Evolutionary conservation across 2,797 vertebrate species (phyloP), one percentile per base, ranked within the genome.

Genomic region (Alcedo quadribrachys): DNA sequence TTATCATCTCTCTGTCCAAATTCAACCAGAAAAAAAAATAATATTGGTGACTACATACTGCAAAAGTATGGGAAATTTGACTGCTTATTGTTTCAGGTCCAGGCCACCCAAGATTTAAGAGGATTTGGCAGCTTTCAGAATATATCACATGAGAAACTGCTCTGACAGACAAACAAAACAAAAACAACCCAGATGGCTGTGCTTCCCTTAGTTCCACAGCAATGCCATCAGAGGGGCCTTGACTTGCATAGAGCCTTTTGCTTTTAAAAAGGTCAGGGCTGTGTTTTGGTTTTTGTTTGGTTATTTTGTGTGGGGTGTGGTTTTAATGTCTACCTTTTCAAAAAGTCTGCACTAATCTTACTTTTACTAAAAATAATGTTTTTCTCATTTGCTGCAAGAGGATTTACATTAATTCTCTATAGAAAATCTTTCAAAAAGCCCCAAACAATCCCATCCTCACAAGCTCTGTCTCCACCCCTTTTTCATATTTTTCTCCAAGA

Each of bases 41-140:
- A 87, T 33, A 66, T 45, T 35, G 33, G 65, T 79, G 84, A 32
- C 65, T 94, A 61, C 85, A 65, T 81, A 65, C 53, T 80, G 54
- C 68, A 84, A 30, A 42, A 92, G 30, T 79, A 91, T 91, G 75
- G 81, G 85, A 90, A 92, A 70, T 65, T 43, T 61, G 81, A 87
- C 57, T 1, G 24, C 42, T 88, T 62, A 90, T 93, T 95, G 77
- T 93, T 95, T 70, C 83, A 90, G 85, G 61, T 65, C 8, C 61
- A 54, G 91, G 85, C 91, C 96, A 94, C 91, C 85, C 90, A 94
- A 84, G 83, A 58, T 90, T 86, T 82, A 48, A 54, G 74, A 74
- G 68, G 50, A 62, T 91, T 70, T 94, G 94, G 89, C 92, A 93
- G 87, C 57, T 73, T 67, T 53, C 67, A 74, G 65, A 70, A 50